A percentile compares a stretch with the other conserved stretches of the same genome.
phyloP scores from a whole-genome alignment of 64 coral and sea anemone genomes.

The Dendronephthya gigantea region DNA sequence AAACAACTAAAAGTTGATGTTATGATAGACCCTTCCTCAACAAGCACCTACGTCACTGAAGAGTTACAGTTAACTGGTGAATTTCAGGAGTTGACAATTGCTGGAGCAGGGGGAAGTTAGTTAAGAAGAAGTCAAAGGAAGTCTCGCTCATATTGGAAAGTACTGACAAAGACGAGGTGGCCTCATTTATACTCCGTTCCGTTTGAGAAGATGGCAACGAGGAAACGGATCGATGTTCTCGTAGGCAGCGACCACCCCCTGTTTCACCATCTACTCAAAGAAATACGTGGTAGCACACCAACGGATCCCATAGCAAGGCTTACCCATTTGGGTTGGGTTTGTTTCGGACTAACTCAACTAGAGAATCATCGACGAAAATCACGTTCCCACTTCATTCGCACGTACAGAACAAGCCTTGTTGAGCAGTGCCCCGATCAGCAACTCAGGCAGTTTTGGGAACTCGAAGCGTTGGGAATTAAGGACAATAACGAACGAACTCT shows the following conservation, averaged over 20 bases:
- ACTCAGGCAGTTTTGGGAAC: constrained; percentile 8
- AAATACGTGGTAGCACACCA: neutral
- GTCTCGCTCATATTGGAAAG: constrained; percentile 38
- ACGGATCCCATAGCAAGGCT: constrained; percentile 9
- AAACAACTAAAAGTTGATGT: constrained; percentile 35
- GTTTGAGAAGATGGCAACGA: constrained; percentile 11
- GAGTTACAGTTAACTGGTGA: constrained; percentile 21
- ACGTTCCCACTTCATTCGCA: constrained; percentile 38
- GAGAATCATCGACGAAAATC: constrained; percentile 27
- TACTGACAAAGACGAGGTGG: constrained; percentile 46
- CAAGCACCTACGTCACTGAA: constrained; percentile 35
- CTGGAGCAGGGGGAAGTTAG: constrained; percentile 29
- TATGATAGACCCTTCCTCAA: constrained; percentile 52
- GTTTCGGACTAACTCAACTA: constrained; percentile 32
- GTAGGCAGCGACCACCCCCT: constrained; percentile 39
- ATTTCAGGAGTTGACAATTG: constrained; percentile 28
- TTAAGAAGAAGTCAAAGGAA: neutral
- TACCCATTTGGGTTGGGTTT: constrained; percentile 20
- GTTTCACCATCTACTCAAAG: constrained; percentile 22
- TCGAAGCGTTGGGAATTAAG: constrained; percentile 32
- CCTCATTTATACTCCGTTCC: constrained; percentile 37
- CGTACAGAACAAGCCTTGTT: constrained; percentile 15
- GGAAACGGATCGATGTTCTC: constrained; percentile 23
- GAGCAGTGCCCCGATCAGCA: neutral
- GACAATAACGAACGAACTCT: constrained; percentile 21